These are phyloP conservation scores for Catonia carolina DNA, from an alignment of 2,888 invertebrate species.

Conservation along the genomic window DNA sequence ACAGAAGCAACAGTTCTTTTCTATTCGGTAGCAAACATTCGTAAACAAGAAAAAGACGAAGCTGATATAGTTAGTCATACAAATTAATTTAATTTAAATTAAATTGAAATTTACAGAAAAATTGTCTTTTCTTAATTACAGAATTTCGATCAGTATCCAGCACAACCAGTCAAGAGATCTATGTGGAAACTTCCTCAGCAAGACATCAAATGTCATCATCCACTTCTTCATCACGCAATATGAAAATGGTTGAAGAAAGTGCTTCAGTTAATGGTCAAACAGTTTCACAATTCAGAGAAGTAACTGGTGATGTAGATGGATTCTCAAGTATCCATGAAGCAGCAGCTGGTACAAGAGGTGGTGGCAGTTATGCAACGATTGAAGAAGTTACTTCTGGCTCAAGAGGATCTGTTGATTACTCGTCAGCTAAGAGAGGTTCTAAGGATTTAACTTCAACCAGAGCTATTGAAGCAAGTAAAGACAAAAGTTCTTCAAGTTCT, in stretches of 20 bases:
- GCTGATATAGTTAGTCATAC: too few species aligned
- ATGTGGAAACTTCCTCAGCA: constrained; percentile 23
- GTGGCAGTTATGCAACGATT: constrained; percentile 2
- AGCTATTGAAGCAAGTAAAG: not conserved
- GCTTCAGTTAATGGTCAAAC: constrained; percentile 23
- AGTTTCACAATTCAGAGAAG: constrained; percentile 17
- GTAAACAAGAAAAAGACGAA: too few species aligned
- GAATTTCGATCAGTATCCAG: constrained; percentile 27
- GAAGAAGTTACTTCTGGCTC: constrained; percentile 9
- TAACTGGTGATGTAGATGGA: constrained; percentile 19
- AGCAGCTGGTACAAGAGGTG: constrained; percentile 10
- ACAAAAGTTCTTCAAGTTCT: not conserved
- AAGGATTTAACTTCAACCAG: not conserved
- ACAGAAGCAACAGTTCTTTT: too few species aligned
- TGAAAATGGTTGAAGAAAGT: constrained; percentile 24
- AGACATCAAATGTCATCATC: constrained; percentile 18
- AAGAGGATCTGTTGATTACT: constrained; percentile 5
- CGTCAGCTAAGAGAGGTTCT: not conserved
- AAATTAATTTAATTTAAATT: too few species aligned
- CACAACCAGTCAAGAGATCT: constrained; percentile 28
- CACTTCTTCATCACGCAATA: constrained; percentile 18
- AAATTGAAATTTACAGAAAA: too few species aligned
- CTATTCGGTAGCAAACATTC: too few species aligned
- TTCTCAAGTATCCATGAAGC: constrained; percentile 19
- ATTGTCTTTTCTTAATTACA: too few species aligned